Evolutionary conservation across 2,888 invertebrate genomes (phyloP).

Genomic region (Torymus auratus): DNA sequence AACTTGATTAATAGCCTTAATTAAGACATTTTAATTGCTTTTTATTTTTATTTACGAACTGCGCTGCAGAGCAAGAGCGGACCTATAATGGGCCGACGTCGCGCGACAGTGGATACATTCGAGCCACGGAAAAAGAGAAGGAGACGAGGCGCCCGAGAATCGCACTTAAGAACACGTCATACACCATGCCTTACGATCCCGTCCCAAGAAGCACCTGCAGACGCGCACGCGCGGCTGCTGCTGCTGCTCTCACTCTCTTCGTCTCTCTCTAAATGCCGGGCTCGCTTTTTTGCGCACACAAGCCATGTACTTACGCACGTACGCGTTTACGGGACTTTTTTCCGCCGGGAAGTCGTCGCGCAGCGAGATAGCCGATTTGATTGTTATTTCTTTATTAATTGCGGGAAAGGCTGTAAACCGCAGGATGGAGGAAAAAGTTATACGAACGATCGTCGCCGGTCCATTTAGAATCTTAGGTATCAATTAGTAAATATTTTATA

Average conservation of each 20-base stretch:
- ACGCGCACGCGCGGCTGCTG: no score
- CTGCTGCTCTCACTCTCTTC: neutral
- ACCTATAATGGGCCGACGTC: constrained; percentile 66
- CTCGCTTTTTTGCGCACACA: no score
- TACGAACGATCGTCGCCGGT: no score
- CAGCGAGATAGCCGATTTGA: constrained; percentile 23
- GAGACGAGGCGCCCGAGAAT: neutral
- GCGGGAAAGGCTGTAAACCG: neutral
- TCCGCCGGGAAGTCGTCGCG: neutral
- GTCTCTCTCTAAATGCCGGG: neutral
- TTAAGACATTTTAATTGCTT: constrained; percentile 80
- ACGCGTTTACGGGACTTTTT: constrained; percentile 13
- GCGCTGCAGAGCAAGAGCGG: constrained; percentile 8
- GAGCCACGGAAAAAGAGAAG: constrained; percentile 41
- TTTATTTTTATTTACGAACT: constrained; percentile 73
- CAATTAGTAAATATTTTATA: constrained; percentile 42
- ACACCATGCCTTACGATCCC: neutral
- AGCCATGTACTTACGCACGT: neutral
- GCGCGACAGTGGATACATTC: constrained; percentile 54
- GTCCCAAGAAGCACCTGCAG: neutral
- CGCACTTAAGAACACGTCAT: constrained; percentile 12
- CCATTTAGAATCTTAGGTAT: constrained; percentile 11
- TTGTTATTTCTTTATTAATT: constrained; percentile 49
- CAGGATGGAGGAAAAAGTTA: no score
- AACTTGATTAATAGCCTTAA: constrained; percentile 80